Percentiles rank a stretch among this genome's conserved stretches.
Conservation (phyloP, 2,888 invertebrate species). For the Rhagonycha lutea region DNA sequence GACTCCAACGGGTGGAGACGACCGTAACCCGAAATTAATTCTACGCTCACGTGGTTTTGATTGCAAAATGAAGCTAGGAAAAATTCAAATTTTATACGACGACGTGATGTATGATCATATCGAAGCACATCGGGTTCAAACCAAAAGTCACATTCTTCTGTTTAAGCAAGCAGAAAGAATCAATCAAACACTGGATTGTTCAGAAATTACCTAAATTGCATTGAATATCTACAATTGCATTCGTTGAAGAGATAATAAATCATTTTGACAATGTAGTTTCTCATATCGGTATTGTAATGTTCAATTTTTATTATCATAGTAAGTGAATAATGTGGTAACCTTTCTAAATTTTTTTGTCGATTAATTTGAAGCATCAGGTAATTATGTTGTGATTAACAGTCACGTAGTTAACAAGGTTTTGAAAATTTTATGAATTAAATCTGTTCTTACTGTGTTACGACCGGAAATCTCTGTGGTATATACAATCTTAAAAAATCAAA, state of each 20-base stretch:
- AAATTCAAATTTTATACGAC: background rate
- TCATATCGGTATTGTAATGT: constrained; percentile 6
- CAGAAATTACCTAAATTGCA: constrained; percentile 22
- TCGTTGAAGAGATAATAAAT: constrained; percentile 15
- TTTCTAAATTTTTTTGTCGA: constrained; percentile 6
- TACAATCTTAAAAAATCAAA: background rate
- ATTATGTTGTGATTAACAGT: constrained; percentile 6
- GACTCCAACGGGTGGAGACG: background rate
- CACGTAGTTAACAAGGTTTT: background rate
- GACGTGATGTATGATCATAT: background rate
- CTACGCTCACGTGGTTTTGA: background rate
- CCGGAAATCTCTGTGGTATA: background rate
- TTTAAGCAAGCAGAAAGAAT: constrained; percentile 22
- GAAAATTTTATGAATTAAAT: background rate
- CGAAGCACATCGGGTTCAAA: background rate
- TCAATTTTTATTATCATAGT: background rate
- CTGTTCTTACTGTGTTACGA: background rate
- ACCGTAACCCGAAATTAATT: background rate
- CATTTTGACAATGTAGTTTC: constrained; percentile 23
- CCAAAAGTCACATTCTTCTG: background rate
- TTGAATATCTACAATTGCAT: constrained; percentile 20
- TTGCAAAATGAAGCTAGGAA: background rate
- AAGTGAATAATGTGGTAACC: no score
- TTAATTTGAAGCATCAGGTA: constrained; percentile 9
- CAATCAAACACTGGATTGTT: constrained; percentile 15